phyloP scores from a whole-genome alignment of 2,888 invertebrate genomes.

The Trilocha varians region DNA sequence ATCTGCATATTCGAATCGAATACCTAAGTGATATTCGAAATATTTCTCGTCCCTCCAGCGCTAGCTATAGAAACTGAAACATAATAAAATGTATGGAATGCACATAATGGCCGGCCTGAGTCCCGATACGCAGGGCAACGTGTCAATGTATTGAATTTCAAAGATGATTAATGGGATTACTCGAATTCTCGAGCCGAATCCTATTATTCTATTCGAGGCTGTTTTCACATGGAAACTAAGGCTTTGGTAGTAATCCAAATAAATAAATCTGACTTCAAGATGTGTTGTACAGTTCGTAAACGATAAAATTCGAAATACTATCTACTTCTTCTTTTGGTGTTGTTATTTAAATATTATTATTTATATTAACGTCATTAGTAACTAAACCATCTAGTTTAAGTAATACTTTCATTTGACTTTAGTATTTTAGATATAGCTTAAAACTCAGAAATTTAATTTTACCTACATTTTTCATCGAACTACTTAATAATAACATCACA shows the following conservation, averaged over 20 bases:
- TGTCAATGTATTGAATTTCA: constrained; percentile 70
- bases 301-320: too few relatives aligned
- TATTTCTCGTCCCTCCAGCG: constrained; percentile 31
- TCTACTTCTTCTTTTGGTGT: too few relatives aligned
- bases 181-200: constrained; percentile 41
- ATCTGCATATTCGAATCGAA: constrained; percentile 61
- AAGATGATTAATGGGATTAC: constrained; percentile 65
- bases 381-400: too few relatives aligned
- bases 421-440: too few relatives aligned
- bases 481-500: too few relatives aligned
- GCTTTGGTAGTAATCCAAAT: neutral
- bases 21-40: constrained; percentile 57
- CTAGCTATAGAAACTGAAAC: constrained; percentile 50
- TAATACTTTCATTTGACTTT: too few relatives aligned
- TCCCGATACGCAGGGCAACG: constrained; percentile 29
- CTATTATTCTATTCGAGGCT: constrained; percentile 34
- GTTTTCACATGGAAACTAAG: constrained; percentile 12
- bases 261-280: neutral
- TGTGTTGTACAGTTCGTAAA: neutral
- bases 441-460: too few relatives aligned
- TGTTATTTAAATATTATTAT: too few relatives aligned
- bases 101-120: constrained; percentile 35
- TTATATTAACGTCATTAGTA: too few relatives aligned
- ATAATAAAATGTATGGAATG: constrained; percentile 56
- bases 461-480: too few relatives aligned